Evolutionary conservation across 2,888 invertebrate genomes (phyloP).

Genomic region (Pyrrhosoma nymphula): DNA sequence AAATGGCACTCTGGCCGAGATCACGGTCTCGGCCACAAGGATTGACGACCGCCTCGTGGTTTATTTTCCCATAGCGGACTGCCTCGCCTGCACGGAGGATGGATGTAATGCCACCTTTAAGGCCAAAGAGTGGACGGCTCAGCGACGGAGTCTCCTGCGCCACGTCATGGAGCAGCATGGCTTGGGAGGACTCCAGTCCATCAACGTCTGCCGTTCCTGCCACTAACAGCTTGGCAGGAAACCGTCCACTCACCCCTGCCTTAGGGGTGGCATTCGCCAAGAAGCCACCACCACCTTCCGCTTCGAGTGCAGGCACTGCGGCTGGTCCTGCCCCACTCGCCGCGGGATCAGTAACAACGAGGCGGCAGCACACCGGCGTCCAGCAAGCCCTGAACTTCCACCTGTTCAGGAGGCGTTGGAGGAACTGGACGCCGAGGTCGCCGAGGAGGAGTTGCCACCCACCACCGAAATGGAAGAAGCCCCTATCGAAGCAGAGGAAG

Average conservation of each 20-base stretch:
- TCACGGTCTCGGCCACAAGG: not conserved
- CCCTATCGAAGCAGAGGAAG: too few relatives aligned
- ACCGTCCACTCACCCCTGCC: constrained; percentile 2
- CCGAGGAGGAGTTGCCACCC: too few relatives aligned
- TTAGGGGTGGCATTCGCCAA: not conserved
- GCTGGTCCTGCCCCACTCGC: not conserved
- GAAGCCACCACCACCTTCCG: not conserved
- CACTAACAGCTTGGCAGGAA: not conserved
- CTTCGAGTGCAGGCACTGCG: not conserved
- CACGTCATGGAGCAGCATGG: not conserved
- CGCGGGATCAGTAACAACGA: not conserved
- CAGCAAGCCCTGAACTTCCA: not conserved
- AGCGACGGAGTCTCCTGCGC: not conserved
- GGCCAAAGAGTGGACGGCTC: not conserved
- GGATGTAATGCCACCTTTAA: not conserved
- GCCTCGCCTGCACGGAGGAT: not conserved
- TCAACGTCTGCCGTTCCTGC: not conserved
- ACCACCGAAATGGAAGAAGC: too few relatives aligned
- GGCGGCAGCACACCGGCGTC: not conserved
- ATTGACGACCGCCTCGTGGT: too few relatives aligned
- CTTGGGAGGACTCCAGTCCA: not conserved
- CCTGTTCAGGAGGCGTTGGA: not conserved
- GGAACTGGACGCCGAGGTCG: not conserved
- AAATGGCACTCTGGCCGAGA: not conserved
- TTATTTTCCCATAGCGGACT: not conserved